These are phyloP conservation scores for Eulemur mongoz DNA, from an alignment of 2,797 vertebrate species.

Conservation along the genomic window DNA sequence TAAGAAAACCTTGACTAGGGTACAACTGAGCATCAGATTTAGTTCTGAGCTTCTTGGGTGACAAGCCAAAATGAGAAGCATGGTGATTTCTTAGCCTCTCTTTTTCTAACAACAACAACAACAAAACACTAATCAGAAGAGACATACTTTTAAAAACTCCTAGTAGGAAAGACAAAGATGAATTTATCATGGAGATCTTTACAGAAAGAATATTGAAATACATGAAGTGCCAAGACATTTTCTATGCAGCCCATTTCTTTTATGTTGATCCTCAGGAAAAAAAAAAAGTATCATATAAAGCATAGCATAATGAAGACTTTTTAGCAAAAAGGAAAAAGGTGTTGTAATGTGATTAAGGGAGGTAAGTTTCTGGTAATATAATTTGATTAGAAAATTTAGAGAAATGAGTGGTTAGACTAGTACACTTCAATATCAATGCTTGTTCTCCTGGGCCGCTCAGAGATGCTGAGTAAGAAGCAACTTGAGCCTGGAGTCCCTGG, in stretches of 20 bases:
- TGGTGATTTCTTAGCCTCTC: background rate
- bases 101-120: background rate
- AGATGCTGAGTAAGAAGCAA: background rate
- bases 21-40: background rate
- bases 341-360: background rate
- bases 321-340: background rate
- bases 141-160: background rate
- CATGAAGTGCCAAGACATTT: background rate
- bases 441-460: background rate
- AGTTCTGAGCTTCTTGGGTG: background rate
- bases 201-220: background rate
- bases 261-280: background rate
- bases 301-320: background rate
- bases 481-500: background rate
- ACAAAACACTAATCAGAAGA: background rate
- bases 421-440: background rate
- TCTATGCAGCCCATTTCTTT: background rate
- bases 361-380: background rate
- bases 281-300: background rate
- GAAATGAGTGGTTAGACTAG: background rate
- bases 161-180: background rate
- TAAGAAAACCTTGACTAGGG: background rate
- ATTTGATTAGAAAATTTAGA: background rate
- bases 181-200: background rate
- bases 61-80: background rate